Percentiles rank a stretch among this genome's conserved stretches.
Conservation (phyloP, 2,113 vertebrate species). For the Muntiacus muntjak region DNA sequence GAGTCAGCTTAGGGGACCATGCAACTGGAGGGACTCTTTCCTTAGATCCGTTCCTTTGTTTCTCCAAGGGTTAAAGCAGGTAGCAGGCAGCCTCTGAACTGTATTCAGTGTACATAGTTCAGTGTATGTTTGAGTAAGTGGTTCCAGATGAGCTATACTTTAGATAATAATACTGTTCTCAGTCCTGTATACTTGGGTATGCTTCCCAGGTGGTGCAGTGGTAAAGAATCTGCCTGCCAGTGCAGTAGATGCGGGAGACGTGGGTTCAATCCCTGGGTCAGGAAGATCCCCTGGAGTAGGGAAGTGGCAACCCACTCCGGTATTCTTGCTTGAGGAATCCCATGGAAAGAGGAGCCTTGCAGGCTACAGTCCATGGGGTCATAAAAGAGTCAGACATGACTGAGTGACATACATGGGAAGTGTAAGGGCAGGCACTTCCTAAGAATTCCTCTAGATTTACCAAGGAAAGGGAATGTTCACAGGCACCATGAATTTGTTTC, state of each 20-base stretch:
- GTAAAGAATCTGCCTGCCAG: not conserved
- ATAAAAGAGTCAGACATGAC: not conserved
- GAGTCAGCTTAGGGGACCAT: not conserved
- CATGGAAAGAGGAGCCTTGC: not conserved
- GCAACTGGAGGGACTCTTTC: not conserved
- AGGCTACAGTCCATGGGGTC: not conserved
- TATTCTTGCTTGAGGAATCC: not conserved
- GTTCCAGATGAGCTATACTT: not conserved
- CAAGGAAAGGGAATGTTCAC: not conserved
- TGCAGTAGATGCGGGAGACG: not conserved
- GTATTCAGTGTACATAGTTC: not conserved
- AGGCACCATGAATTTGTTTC: not conserved
- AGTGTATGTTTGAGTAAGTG: not conserved
- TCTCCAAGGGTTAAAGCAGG: not conserved
- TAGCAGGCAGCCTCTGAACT: not conserved
- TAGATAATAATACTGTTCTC: accelerated
- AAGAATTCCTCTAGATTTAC: not conserved
- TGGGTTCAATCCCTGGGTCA: not conserved
- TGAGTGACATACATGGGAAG: accelerated
- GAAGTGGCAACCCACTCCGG: not conserved
- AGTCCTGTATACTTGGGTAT: accelerated
- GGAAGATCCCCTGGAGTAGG: not conserved
- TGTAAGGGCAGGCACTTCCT: not conserved
- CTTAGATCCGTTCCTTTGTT: not conserved
- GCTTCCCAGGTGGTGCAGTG: not conserved